These are phyloP conservation scores for Microctenopoma lineatum DNA, from an alignment of 2,797 vertebrate species.

Conservation along the genomic window DNA sequence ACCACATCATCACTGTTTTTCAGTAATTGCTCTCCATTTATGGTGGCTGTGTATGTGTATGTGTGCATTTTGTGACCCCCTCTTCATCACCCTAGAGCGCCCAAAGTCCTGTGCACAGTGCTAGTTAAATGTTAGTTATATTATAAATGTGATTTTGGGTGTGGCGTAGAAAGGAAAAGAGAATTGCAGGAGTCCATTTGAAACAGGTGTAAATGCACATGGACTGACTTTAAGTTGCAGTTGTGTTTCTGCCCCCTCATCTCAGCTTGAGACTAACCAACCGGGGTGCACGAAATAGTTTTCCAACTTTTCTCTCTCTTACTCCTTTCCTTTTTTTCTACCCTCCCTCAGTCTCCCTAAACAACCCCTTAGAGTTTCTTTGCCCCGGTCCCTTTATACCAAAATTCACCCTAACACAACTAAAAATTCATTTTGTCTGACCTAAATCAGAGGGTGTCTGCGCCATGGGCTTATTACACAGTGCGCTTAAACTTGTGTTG, in stretches of 20 bases:
- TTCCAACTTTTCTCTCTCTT: slow-evolving; percentile 64
- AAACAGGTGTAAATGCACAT: slow-evolving; percentile 50
- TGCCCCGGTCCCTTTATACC: slow-evolving; percentile 79
- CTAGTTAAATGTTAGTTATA: slow-evolving; percentile 15
- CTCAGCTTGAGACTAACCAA: slow-evolving; percentile 53
- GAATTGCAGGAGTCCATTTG: neutral
- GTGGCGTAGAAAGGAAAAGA: neutral
- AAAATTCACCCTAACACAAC: slow-evolving; percentile 84
- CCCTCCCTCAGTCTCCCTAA: slow-evolving; percentile 76
- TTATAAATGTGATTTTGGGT: neutral
- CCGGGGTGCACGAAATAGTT: slow-evolving; percentile 71
- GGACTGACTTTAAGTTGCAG: slow-evolving; percentile 22
- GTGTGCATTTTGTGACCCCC: neutral
- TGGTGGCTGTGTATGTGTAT: neutral
- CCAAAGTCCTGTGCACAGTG: neutral
- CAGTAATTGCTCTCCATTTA: slow-evolving; percentile 39
- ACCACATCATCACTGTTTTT: slow-evolving; percentile 21
- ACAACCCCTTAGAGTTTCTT: slow-evolving; percentile 76
- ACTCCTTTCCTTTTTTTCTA: slow-evolving; percentile 54
- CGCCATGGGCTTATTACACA: slow-evolving; percentile 86
- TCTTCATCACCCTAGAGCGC: neutral
- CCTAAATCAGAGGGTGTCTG: slow-evolving; percentile 88
- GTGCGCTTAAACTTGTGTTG: slow-evolving; percentile 86
- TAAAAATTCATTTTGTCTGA: slow-evolving; percentile 90
- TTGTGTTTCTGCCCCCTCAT: slow-evolving; percentile 25